Conservation (phyloP, 2,113 vertebrate species). For the Lepisosteus oculatus region DNA sequence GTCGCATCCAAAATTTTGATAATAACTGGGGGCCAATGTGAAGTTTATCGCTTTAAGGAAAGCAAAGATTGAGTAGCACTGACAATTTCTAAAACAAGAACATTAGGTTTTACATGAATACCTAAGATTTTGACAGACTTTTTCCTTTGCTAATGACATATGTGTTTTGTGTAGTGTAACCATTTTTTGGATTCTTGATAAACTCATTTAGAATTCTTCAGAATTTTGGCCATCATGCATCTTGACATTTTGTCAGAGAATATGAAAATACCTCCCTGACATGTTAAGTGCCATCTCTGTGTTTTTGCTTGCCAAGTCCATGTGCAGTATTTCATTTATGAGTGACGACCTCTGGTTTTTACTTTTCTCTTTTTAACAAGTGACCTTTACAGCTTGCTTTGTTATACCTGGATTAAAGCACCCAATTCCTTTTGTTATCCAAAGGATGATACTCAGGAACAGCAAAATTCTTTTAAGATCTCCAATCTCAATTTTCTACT, state of each 20-base stretch:
- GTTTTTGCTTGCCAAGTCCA: neutral
- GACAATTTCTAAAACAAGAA: too few species aligned
- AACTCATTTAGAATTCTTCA: neutral
- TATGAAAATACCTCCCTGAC: neutral
- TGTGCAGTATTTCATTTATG: neutral
- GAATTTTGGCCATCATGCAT: neutral
- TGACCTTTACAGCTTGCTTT: neutral
- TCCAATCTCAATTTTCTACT: neutral
- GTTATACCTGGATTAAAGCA: neutral
- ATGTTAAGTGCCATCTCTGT: neutral
- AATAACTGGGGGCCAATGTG: too few species aligned
- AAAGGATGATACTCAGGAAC: neutral
- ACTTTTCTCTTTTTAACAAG: neutral
- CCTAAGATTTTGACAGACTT: too few species aligned
- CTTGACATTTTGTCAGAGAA: neutral
- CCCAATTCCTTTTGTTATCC: neutral
- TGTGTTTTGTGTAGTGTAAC: too few species aligned
- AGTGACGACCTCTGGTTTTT: neutral
- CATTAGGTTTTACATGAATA: too few species aligned
- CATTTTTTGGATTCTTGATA: neutral
- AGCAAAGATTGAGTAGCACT: too few species aligned
- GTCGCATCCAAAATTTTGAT: too few species aligned
- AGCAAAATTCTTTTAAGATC: neutral
- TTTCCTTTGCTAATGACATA: too few species aligned
- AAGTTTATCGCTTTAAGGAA: too few species aligned